Evolutionary conservation across 2,888 invertebrate species (phyloP), one percentile per base, ranked within the genome.

Genomic region (Anthoptus insignis): DNA sequence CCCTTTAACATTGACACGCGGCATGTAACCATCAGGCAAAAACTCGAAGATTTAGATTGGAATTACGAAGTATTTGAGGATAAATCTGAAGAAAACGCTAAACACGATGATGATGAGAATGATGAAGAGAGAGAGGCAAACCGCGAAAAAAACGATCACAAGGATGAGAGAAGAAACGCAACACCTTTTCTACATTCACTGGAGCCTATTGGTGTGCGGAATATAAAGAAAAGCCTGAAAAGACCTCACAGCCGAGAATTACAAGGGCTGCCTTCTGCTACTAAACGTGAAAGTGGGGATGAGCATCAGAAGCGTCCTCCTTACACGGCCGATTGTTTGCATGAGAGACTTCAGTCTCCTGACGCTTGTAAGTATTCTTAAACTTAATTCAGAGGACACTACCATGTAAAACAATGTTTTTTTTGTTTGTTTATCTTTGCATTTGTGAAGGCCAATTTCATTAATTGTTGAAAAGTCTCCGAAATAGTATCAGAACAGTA

Each of bases 181-280:
- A 89, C 89, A 11, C 88, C 88, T 0, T 69, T 71, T 4, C 29
- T 77, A 0, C 79, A 78, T 42, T 70, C 64, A 0, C 68, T 84
- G 39, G 83, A 87, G 60, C 75, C 78, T 0, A 81, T 68, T 52
- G 77, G 79, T 39, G 73, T 88, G 0, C 89, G 71, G 54, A 91
- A 91, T 75, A 81, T 91, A 24, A 91, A 91, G 70, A 84, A 79
- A 39, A 91, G 90, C 76, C 71, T 91, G 0, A 91, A 85, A 64
- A 81, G 90, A 57, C 91, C 90, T 0, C 88, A 88, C 47, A 91
- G 91, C 68, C 77, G 86, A 19, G 91, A 91, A 70, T 65, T 91
- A 47, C 87, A 84, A 65, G 86, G 89, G 1, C 21, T 88, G 13
- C 83, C 90, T 0, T 83, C 88, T 0, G 24, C 68, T 6, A 66